Evolutionary conservation across 2,888 invertebrate genomes (phyloP), one percentile per base, ranked within the genome.

Genomic region (Marasmarcha lunaedactyla): DNA sequence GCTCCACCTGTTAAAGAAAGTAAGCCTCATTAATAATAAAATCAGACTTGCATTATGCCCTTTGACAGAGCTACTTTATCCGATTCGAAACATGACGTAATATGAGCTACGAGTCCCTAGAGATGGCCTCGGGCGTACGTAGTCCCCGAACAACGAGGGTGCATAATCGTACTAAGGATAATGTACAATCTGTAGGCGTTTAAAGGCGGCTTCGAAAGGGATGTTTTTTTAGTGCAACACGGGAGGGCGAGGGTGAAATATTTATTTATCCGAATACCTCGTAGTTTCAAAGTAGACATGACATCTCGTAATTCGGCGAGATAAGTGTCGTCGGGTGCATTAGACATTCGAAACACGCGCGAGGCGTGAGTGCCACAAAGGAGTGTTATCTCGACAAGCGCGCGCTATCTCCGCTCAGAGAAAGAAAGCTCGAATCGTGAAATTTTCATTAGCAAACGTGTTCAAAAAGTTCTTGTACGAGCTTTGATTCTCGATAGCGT

Each of bases 171-270:
- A 79, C 77, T 79, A 78, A 81, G 79, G 83, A 83, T 81, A 83
- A 81, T 83, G 81, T 83, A 83, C 83, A 83, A 83, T 83, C 83
- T 83, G 83, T 81, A 83, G 83, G 79, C 83, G 79, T 83, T 83
- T 83, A 83, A 81, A 83, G 81, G 76, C 79, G 71, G 79, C 79
- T 72, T 76, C 69, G 71, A 78, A 81, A 83, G 83, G 83, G 81
- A 83, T 81, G 81, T 83, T 83, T 83, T 81, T 83, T 83, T 81
- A 74, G 73, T 68, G 65, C 72, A 65, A 72, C 71, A 77, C 71
- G 56, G 64, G 57, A 71, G 79, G 83, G 83, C 68, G 83, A 83
- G 83, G 83, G 83, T 78, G 79, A 78, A 79, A 76, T 79, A 83
- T 81, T 81, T 81, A 81, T 81, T 81, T 81, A 78, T 81, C 70